Evolutionary conservation across 2,113 vertebrate species (phyloP).

Genomic region (Chamaea fasciata): DNA sequence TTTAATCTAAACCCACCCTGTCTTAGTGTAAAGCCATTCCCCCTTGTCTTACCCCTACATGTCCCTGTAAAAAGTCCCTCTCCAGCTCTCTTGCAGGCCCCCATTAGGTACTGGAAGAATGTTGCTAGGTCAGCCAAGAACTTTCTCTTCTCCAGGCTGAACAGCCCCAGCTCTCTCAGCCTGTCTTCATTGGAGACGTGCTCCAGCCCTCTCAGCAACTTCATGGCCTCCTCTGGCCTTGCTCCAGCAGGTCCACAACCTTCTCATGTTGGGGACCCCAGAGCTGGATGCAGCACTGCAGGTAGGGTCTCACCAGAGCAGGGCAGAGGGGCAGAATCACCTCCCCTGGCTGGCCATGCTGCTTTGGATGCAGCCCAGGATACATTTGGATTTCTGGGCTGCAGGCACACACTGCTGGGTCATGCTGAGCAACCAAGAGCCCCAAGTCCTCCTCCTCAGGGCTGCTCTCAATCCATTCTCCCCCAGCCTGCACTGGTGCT

Average conservation of each 20-base stretch:
- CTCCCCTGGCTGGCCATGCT: fast-evolving
- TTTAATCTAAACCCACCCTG: neutral
- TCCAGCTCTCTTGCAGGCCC: neutral
- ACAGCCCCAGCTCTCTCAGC: neutral
- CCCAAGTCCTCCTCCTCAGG: neutral
- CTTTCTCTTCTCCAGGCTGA: neutral
- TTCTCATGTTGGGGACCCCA: fast-evolving
- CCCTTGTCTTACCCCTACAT: neutral
- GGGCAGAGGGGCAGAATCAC: neutral
- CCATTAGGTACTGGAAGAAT: neutral
- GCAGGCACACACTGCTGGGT: neutral
- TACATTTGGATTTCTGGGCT: neutral
- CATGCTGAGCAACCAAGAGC: neutral
- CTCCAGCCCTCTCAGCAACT: neutral
- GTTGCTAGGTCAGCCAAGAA: neutral
- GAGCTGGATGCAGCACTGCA: neutral
- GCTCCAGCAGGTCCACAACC: neutral
- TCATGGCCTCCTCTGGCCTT: neutral
- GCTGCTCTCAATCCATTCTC: neutral
- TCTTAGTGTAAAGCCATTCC: neutral
- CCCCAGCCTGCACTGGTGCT: neutral
- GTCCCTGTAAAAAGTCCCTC: neutral
- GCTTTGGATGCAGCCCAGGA: neutral
- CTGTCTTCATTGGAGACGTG: neutral
- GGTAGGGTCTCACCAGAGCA: neutral